phyloP scores from a whole-genome alignment of 2,113 vertebrate genomes.

The Mellivora capensis region DNA sequence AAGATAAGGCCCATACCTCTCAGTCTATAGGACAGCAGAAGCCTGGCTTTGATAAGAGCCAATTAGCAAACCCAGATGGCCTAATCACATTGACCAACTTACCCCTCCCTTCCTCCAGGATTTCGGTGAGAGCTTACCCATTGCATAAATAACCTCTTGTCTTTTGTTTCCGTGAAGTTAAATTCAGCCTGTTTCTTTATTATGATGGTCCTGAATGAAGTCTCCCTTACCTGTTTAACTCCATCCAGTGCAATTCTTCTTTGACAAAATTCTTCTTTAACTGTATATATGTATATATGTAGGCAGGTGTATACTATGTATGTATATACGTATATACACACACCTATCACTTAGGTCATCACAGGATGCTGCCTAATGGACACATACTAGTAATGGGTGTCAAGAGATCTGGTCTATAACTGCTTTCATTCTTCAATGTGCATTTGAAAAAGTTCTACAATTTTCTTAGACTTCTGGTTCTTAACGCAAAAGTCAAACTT shows the following conservation, averaged over 20 bases:
- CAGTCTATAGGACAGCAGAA: not conserved
- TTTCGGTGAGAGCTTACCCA: not conserved
- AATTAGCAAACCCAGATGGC: too few species aligned
- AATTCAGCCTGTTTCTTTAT: not conserved
- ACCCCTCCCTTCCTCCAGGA: not conserved
- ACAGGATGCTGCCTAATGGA: not conserved
- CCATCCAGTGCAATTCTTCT: not conserved
- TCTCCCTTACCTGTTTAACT: not conserved
- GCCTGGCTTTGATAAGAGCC: not conserved
- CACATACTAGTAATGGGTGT: not conserved
- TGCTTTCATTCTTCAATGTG: not conserved
- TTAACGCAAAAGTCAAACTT: not conserved
- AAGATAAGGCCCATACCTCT: not conserved
- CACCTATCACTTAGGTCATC: not conserved
- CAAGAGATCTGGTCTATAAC: not conserved
- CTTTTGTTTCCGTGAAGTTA: not conserved
- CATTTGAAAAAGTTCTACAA: not conserved
- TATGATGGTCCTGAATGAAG: not conserved
- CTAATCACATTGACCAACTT: too few species aligned
- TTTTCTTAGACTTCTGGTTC: not conserved
- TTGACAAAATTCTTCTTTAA: not conserved
- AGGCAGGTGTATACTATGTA: not conserved
- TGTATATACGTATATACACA: accelerated
- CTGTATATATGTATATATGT: not conserved
- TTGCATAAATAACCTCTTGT: not conserved